Evolutionary conservation across 2,113 vertebrate species (phyloP).

Genomic region (Pelodiscus sinensis): DNA sequence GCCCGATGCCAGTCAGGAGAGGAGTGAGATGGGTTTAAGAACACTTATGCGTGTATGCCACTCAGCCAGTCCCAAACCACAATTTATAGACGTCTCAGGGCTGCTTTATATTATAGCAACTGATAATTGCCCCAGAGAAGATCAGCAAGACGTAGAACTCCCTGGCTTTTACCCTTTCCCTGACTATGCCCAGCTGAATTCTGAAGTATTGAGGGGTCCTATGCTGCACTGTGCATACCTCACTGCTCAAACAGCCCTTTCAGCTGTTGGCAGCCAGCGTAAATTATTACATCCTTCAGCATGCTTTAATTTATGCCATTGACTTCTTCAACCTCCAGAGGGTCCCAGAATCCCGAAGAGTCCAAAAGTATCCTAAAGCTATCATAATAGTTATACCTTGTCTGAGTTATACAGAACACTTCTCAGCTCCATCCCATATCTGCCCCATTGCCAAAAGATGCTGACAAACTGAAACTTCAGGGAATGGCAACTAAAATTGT

Average conservation of each 20-base stretch:
- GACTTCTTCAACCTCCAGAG: background rate
- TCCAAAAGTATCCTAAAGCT: background rate
- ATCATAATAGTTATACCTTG: background rate
- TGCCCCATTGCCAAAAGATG: background rate
- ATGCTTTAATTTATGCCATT: background rate
- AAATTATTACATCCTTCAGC: background rate
- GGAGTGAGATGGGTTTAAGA: background rate
- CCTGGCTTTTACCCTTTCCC: background rate
- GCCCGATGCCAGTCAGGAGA: background rate
- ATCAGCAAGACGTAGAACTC: background rate
- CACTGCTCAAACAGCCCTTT: background rate
- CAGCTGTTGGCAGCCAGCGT: background rate
- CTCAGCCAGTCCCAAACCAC: background rate
- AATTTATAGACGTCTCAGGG: background rate
- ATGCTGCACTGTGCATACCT: background rate
- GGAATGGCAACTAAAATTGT: slow-evolving; percentile 34
- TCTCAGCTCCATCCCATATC: background rate
- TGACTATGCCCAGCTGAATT: background rate
- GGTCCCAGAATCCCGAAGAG: background rate
- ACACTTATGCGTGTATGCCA: background rate
- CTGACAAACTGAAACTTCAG: slow-evolving; percentile 23
- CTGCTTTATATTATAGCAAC: background rate
- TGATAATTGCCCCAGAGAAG: background rate
- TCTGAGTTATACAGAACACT: accelerated
- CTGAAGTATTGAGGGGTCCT: background rate